Base-by-base conservation (phyloP, 2,888 invertebrate genomes). In the Aspidiotus rigidus region DNA sequence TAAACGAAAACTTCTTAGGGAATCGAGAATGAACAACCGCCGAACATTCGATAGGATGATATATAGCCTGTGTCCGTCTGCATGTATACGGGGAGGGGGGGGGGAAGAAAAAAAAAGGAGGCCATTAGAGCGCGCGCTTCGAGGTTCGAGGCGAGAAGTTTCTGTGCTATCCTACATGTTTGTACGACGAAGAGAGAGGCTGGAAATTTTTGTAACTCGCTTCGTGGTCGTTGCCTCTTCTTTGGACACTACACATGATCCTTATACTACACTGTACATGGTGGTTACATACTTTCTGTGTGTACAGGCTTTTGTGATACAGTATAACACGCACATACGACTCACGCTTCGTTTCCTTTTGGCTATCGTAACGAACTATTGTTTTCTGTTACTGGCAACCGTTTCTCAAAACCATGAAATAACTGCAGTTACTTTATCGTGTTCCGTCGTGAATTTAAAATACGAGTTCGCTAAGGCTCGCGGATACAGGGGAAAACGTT, bases 341-440 rank as follows among this genome's bases (percentile, higher is more conserved):
- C 49, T n/a, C 49, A 49, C 49, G 49, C 11, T 49, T 49, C 49
- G 49, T 49, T 49, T 49, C 49, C 49, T 49, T n/a, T 49, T 49
- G 49, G 49, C 49, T 49, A 13, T 49, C n/a, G n/a, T 49, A 49
- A 49, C 49, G 49, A 49, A 49, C 49, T 49, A 49, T 49, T 49
- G 49, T 49, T 49, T n/a, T 49, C 28, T 28, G 28, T 28, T 28
- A 28, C 28, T 28, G 28, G 28, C 28, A 28, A 28, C 28, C 28
- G 28, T 28, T 28, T 28, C 28, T 28, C 28, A 28, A 28, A 28
- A 28, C 28, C 28, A 28, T 28, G 28, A 28, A 28, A 28, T 28
- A 28, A 28, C 28, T 28, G 28, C 28, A 28, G 28, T 28, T 28
- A 28, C 28, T 28, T 28, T 28, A 28, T 28, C 28, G 28, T 28